phyloP scores from a whole-genome alignment of 2,797 vertebrate species.

The Paedocypris micromegethes region DNA sequence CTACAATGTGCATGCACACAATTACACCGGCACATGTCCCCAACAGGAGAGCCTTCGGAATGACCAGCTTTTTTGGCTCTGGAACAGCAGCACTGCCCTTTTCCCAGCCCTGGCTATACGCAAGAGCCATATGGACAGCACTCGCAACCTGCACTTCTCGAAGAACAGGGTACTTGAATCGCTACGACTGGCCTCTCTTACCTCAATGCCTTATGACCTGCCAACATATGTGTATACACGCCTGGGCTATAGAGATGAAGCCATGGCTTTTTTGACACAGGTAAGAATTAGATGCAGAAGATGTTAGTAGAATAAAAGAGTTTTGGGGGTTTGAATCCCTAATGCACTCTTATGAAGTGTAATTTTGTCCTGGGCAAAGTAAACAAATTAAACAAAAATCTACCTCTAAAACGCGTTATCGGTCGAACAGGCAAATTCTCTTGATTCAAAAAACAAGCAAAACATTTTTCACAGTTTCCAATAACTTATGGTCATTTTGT shows the following conservation, averaged over 20 bases:
- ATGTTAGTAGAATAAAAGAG: neutral
- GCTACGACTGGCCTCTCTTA: conserved; percentile 66
- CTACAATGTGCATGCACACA: conserved; percentile 69
- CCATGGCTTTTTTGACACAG: conserved; percentile 67
- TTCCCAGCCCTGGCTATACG: conserved; percentile 71
- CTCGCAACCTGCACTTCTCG: conserved; percentile 68
- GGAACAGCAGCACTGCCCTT: conserved; percentile 73
- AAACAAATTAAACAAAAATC: too few species aligned
- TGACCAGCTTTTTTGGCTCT: conserved; percentile 75
- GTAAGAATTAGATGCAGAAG: conserved; percentile 51
- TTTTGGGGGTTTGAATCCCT: neutral
- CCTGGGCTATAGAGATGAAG: conserved; percentile 70
- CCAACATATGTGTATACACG: conserved; percentile 73
- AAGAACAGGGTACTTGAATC: conserved; percentile 71
- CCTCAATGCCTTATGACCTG: conserved; percentile 63
- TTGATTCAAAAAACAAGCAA: too few species aligned
- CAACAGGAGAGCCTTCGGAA: conserved; percentile 71
- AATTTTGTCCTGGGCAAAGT: too few species aligned
- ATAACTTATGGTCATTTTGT: too few species aligned
- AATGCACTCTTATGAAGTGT: neutral
- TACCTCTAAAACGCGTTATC: too few species aligned
- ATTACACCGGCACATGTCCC: conserved; percentile 72
- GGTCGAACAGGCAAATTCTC: too few species aligned
- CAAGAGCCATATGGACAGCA: conserved; percentile 64
- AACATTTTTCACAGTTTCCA: too few species aligned